Percentiles rank a stretch among this genome's conserved stretches.
These are phyloP conservation scores for Papilio demoleus DNA, from an alignment of 2,888 invertebrate genomes.

Conservation along the genomic window DNA sequence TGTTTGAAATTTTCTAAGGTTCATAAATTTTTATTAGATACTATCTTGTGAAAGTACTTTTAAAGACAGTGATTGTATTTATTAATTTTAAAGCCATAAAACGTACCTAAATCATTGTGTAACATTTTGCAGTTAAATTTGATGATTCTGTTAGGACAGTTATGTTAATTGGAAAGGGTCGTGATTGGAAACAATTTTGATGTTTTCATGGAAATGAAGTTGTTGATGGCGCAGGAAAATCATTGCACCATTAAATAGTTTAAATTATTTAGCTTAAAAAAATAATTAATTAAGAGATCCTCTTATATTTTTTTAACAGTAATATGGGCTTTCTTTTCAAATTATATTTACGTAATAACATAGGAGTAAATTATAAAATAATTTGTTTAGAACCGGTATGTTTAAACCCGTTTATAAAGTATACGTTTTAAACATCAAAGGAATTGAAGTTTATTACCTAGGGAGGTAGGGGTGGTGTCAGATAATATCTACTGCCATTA, in stretches of 20 bases:
- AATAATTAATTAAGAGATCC: too few species aligned
- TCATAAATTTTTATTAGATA: constrained; percentile 11
- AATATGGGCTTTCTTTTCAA: too few species aligned
- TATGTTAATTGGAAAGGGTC: constrained; percentile 7
- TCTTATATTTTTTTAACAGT: too few species aligned
- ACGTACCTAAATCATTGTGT: not conserved
- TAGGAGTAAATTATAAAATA: too few species aligned
- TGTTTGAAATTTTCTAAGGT: not conserved
- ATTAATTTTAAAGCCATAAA: not conserved
- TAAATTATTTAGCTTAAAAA: not conserved
- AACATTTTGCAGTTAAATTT: not conserved
- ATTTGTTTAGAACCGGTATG: too few species aligned
- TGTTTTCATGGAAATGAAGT: constrained; percentile 5
- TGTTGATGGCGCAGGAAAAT: not conserved
- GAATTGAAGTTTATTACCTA: too few species aligned
- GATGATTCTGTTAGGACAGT: not conserved
- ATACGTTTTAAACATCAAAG: too few species aligned
- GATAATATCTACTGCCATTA: too few species aligned
- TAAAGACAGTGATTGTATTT: not conserved
- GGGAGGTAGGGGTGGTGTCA: too few species aligned
- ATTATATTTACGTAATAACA: too few species aligned
- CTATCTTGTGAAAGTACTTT: not conserved
- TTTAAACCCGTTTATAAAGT: too few species aligned
- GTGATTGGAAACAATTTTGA: constrained; percentile 16
- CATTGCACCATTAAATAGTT: not conserved